Evolutionary conservation across 53 echinoderm and acorn worm genomes (phyloP), one percentile per base, ranked within the genome.

Genomic region (Arbacia lixula): DNA sequence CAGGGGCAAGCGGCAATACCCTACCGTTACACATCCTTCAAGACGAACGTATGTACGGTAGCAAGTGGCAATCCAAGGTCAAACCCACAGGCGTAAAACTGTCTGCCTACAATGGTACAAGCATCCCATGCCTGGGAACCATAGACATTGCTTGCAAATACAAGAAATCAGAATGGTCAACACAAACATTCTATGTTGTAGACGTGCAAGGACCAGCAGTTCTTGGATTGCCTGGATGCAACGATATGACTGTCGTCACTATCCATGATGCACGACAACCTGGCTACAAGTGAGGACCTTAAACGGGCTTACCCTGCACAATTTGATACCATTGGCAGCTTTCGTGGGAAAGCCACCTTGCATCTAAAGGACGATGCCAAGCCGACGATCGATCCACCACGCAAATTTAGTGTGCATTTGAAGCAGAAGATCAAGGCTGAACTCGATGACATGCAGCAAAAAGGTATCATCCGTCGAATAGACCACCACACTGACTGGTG

Each of bases 401-500:
- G 91, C 21, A 92, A 89, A 54, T 89, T 73, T 42, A 89, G 86
- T 38, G 87, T 89, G 33, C 87, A 93, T 62, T 55, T 92, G 3
- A 81, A 86, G 52, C 65, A 32, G 14, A 92, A 81, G 62, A 36
- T 92, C 65, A 89, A 92, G 66, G 73, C 81, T 6, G 89, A 89
- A 40, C 53, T 89, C 4, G 60, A 86, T 21, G 84, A 77, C 27
- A 92, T 85, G 88, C 86, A 89, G 22, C 24, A 24, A 42, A 51
- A 87, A 26, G 87, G 85, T 3, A 56, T 93, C 19, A 87, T 93
- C 65, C 33, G 82, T 5, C 67, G 54, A 34, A 66, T 88, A 25
- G 66, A 84, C 6, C 41, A 90, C 60, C 88, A 87, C 28, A 90
- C 88, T 2, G 88, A 93, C 30, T 90, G 90, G 93, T 83, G 86